phyloP scores from a whole-genome alignment of 2,113 vertebrate species.

The Passer montanus region DNA sequence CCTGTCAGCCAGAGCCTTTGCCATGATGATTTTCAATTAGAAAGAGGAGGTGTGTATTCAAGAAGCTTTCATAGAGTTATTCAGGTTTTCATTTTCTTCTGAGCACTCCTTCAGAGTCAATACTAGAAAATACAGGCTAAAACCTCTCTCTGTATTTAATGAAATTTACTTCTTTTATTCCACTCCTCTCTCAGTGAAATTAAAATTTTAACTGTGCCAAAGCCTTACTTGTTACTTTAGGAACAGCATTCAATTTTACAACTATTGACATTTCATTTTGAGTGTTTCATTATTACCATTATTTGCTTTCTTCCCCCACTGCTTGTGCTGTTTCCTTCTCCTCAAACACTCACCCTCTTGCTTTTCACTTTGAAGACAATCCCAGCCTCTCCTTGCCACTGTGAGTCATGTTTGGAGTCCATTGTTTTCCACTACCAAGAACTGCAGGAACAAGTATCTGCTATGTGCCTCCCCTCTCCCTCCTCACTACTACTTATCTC shows the following conservation, averaged over 20 bases:
- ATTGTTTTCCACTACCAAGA: not conserved
- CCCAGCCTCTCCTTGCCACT: not conserved
- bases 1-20: not conserved
- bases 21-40: not conserved
- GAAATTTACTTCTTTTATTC: not conserved
- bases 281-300: not conserved
- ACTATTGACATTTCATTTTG: not conserved
- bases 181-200: not conserved
- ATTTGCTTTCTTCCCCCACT: not conserved
- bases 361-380: not conserved
- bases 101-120: not conserved
- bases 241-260: not conserved
- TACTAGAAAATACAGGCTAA: not conserved
- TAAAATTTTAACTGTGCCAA: not conserved
- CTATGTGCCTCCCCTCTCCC: not conserved
- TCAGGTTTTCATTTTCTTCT: constrained; percentile 4
- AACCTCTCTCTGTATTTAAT: not conserved
- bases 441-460: not conserved
- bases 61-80: not conserved
- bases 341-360: not conserved
- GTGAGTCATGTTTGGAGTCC: not conserved
- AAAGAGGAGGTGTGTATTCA: not conserved
- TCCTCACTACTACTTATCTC: not conserved
- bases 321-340: not conserved
- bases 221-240: not conserved